Percentiles rank a stretch among this genome's conserved stretches.
Evolutionary conservation across 2,797 vertebrate genomes (phyloP).

Genomic region (Poeciliopsis turneri): DNA sequence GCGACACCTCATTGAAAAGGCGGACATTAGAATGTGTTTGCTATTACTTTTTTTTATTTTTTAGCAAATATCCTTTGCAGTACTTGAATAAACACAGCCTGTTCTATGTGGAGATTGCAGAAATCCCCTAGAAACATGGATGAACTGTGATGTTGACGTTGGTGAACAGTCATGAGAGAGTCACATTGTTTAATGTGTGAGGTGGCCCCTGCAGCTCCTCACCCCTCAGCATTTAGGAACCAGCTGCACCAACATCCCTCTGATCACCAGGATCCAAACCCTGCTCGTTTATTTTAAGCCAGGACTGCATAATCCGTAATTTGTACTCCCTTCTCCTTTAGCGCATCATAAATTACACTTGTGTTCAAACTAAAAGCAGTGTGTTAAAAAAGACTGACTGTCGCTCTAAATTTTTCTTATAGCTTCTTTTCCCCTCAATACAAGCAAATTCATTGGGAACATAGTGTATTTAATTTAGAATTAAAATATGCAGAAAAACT

Average conservation of each 20-base stretch:
- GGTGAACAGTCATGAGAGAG: conserved; percentile 75
- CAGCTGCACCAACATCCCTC: conserved; percentile 62
- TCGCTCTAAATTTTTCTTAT: not conserved
- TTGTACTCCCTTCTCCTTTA: conserved; percentile 41
- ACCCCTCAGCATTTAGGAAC: conserved; percentile 54
- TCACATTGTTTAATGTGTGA: conserved; percentile 71
- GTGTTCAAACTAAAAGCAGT: conserved; percentile 12
- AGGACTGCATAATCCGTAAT: conserved; percentile 36
- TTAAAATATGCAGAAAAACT: not conserved
- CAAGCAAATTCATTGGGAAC: not conserved
- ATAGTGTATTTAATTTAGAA: not conserved
- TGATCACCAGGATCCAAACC: conserved; percentile 49
- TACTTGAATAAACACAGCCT: conserved; percentile 86
- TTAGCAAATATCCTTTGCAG: conserved; percentile 82
- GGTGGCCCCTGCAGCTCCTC: conserved; percentile 58
- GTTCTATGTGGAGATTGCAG: conserved; percentile 71
- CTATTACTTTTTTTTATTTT: conserved; percentile 59
- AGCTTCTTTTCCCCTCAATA: not conserved
- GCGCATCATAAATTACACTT: conserved; percentile 48
- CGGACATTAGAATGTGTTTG: conserved; percentile 72
- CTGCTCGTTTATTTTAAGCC: conserved; percentile 27
- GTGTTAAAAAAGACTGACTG: not conserved
- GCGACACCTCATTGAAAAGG: conserved; percentile 63
- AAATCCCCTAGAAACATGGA: conserved; percentile 69
- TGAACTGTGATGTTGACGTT: conserved; percentile 66